Conservation (phyloP, 2,113 vertebrate species). For the Steatornis caripensis region DNA sequence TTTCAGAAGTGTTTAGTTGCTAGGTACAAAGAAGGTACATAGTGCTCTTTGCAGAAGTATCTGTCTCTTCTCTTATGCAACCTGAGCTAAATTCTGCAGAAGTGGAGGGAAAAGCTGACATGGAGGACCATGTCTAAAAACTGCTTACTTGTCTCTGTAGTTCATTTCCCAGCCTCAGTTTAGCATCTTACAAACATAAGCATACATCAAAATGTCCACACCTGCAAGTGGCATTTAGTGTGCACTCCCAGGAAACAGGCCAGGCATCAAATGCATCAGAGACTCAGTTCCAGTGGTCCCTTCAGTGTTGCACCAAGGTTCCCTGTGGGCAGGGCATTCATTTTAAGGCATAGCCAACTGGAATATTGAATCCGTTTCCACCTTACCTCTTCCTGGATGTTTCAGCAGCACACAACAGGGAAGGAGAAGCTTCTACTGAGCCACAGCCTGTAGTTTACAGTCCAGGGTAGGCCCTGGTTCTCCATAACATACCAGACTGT, state of each 20-base stretch:
- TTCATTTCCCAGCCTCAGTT: neutral
- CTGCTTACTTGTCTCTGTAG: neutral
- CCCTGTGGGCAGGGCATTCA: neutral
- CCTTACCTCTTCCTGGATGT: neutral
- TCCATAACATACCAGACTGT: neutral
- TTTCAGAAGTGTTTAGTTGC: neutral
- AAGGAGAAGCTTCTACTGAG: neutral
- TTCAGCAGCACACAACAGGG: neutral
- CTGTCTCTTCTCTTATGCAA: neutral
- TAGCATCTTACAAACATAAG: neutral
- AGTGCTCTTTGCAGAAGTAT: neutral
- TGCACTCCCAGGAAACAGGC: neutral
- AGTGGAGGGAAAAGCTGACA: neutral
- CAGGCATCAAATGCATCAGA: neutral
- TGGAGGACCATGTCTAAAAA: neutral
- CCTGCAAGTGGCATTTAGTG: neutral
- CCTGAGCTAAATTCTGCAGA: neutral
- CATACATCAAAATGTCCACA: neutral
- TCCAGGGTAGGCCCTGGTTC: neutral
- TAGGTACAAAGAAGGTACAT: neutral
- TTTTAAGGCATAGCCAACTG: neutral
- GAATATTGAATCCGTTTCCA: neutral
- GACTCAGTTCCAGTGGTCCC: neutral
- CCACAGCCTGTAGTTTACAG: neutral
- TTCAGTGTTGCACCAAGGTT: neutral